These are phyloP conservation scores for Dipodomys stephensi DNA, from an alignment of 2,113 vertebrate genomes.

Conservation along the genomic window DNA sequence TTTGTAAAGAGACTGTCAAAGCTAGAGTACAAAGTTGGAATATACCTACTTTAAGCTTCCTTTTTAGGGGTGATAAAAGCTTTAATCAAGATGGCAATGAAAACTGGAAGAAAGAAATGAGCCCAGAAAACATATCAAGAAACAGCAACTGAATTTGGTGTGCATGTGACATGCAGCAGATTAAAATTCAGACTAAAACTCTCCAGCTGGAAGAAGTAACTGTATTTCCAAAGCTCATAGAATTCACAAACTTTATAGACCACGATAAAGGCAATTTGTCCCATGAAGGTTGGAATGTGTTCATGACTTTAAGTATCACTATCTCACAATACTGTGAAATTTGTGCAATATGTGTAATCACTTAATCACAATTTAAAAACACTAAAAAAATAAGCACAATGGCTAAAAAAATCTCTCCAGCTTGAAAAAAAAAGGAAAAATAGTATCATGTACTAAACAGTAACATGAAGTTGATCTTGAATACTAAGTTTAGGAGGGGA, in stretches of 20 bases:
- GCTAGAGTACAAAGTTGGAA: not conserved
- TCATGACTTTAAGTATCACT: too few species aligned
- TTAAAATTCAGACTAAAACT: not conserved
- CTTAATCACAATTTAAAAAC: too few species aligned
- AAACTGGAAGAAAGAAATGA: not conserved
- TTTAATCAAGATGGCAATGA: not conserved
- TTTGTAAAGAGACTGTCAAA: not conserved
- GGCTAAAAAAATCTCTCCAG: not conserved
- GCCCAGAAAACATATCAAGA: not conserved
- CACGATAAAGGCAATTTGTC: too few species aligned
- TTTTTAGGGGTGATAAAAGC: not conserved
- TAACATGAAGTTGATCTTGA: too few species aligned
- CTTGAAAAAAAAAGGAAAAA: slow-evolving; percentile 12
- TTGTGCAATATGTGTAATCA: too few species aligned
- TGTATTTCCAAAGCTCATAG: too few species aligned
- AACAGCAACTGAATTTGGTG: not conserved
- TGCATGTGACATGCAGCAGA: not conserved
- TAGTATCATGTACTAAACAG: not conserved
- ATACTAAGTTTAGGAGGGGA: not conserved
- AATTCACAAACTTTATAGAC: too few species aligned
- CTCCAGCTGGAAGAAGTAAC: not conserved
- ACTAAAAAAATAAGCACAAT: too few species aligned
- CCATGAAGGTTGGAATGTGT: too few species aligned
- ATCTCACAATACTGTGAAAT: too few species aligned
- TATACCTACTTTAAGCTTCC: not conserved